phyloP scores from a whole-genome alignment of 2,797 vertebrate species.

The Gymnothorax reevesii region DNA sequence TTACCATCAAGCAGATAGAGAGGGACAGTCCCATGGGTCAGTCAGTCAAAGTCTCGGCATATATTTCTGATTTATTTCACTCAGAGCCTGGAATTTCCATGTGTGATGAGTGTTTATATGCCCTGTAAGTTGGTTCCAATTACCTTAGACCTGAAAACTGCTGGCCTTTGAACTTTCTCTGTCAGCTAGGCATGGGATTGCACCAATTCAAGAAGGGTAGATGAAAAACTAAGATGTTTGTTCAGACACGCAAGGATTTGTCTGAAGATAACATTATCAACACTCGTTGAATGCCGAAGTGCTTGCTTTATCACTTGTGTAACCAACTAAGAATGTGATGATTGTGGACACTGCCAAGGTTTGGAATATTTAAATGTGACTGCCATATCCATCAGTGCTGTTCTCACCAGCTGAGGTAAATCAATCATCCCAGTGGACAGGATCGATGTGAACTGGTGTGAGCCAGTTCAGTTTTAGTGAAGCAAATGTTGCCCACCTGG shows the following conservation, averaged over 20 bases:
- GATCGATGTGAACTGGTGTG: background rate
- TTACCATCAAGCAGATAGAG: background rate
- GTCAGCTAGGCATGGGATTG: background rate
- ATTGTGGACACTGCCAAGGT: background rate
- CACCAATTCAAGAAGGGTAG: background rate
- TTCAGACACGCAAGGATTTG: background rate
- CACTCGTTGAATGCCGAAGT: background rate
- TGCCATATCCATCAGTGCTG: background rate
- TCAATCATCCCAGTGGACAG: background rate
- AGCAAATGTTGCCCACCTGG: background rate
- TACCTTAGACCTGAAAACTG: background rate
- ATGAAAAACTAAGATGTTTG: background rate
- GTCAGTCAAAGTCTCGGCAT: too few relatives aligned
- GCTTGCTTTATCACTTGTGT: background rate
- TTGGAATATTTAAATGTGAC: slow-evolving; percentile 13
- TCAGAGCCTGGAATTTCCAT: too few relatives aligned
- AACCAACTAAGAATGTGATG: background rate
- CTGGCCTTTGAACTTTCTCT: background rate
- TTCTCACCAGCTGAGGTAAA: background rate
- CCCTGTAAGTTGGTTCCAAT: background rate
- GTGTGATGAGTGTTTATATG: background rate
- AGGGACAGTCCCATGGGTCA: too few relatives aligned
- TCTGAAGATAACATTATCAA: slow-evolving; percentile 4
- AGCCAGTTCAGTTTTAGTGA: background rate
- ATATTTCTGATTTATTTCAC: too few relatives aligned